Evolutionary conservation across 2,797 vertebrate genomes (phyloP).

Genomic region (Scolopax rusticola): DNA sequence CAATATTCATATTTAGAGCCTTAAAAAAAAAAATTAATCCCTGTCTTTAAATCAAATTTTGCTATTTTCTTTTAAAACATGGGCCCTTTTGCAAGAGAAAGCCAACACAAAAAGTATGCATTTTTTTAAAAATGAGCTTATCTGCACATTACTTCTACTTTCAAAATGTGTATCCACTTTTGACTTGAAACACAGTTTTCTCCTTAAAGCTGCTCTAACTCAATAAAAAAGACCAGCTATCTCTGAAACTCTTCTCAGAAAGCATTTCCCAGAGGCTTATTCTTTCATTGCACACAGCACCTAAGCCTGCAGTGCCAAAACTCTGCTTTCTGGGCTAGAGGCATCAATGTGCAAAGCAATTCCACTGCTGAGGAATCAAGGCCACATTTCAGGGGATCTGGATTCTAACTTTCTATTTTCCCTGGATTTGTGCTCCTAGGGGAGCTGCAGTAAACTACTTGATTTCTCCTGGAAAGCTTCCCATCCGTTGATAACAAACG

Average conservation of each 20-base stretch:
- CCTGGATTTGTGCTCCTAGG: not conserved
- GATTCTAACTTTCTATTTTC: not conserved
- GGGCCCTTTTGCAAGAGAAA: not conserved
- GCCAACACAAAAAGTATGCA: not conserved
- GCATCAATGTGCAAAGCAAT: not conserved
- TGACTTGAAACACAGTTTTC: not conserved
- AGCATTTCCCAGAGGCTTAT: not conserved
- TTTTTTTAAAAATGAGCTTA: not conserved
- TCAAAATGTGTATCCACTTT: not conserved
- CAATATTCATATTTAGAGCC: not conserved
- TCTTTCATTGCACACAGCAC: not conserved
- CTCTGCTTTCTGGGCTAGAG: not conserved
- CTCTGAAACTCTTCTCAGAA: not conserved
- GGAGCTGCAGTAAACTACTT: not conserved
- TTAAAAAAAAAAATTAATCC: not conserved
- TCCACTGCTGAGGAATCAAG: not conserved
- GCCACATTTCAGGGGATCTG: not conserved
- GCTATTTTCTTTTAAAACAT: not conserved
- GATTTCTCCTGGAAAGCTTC: not conserved
- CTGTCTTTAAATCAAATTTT: not conserved
- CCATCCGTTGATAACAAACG: not conserved
- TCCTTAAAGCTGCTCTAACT: not conserved
- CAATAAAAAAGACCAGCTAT: not conserved
- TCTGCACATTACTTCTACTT: not conserved
- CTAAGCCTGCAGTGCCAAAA: rapidly evolving